Evolutionary conservation across 2,797 vertebrate genomes (phyloP), one percentile per base, ranked within the genome.

Genomic region (Brachyalestes nurse): DNA sequence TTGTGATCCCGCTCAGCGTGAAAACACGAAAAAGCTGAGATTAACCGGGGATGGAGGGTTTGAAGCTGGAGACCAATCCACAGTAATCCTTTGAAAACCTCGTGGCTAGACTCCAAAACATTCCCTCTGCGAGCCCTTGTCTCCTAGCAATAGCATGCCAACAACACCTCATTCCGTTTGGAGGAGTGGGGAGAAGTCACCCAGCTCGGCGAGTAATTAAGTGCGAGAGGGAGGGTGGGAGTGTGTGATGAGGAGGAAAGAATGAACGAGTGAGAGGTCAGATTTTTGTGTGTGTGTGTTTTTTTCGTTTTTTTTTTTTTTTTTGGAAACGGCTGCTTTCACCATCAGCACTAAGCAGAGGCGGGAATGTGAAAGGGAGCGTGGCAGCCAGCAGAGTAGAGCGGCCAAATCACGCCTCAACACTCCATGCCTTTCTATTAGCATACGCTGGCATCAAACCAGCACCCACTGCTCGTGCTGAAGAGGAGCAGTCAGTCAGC

Each of bases 61-160:
- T 84, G 75, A 60, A 77, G 75, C 72, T 81, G 57, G 53, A 76
- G 72, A 75, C 72, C 87, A 88, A 88, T 88, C 85, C 84, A 75
- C 9, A 40, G 77, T 89, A 88, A 89, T 89, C 85, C 85, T 86
- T 82, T 45, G 74, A 83, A 77, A 87, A 87, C 79, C 78, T 66
- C 53, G 75, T 82, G 81, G 84, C 83, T 61, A 72, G 58, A 42
- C 76, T 83, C 81, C 78, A 83, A 72, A 83, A 84, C 79, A 67
- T 86, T 82, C 53, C 38, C 77, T 82, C 76, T 77, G 21, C 67
- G 70, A 78, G 76, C 4, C n/a, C 21, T 42, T 14, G 82, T 87
- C 61, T 71, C 83, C 78, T 77, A 85, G 88, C 84, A 86, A 86
- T 81, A 78, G 79, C 80, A 82, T 82, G 85, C 81, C 78, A 83